Percentiles rank a stretch among this genome's conserved stretches.
These are phyloP conservation scores for Cheilosia scutellata DNA, from an alignment of 2,888 invertebrate species.

Conservation along the genomic window DNA sequence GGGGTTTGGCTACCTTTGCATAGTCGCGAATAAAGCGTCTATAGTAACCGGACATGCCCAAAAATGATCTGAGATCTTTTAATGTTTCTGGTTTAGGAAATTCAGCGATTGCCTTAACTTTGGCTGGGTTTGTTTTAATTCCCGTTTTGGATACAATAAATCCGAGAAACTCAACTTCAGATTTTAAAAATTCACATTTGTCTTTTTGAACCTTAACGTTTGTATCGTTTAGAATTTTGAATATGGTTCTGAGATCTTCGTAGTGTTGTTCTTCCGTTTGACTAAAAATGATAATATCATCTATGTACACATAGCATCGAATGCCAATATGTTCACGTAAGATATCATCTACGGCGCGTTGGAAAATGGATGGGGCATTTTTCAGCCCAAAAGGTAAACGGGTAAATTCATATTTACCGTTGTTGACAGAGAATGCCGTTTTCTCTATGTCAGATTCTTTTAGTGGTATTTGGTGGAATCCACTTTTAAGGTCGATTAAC, in stretches of 20 bases:
- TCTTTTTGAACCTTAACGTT: constrained; percentile 58
- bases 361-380: constrained; percentile 65
- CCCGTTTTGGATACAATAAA: constrained; percentile 61
- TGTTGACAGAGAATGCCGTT: constrained; percentile 57
- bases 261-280: constrained; percentile 53
- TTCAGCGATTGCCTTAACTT: constrained; percentile 48
- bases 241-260: constrained; percentile 43
- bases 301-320: constrained; percentile 53
- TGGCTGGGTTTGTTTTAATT: constrained; percentile 56
- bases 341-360: constrained; percentile 64
- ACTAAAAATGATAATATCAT: constrained; percentile 58
- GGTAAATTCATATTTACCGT: constrained; percentile 32
- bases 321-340: constrained; percentile 45
- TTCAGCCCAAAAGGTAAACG: too few relatives aligned
- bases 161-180: constrained; percentile 55
- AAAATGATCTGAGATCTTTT: constrained; percentile 44
- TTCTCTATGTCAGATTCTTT: constrained; percentile 48
- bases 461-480: too few relatives aligned
- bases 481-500: too few relatives aligned
- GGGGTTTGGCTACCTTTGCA: constrained; percentile 54
- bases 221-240: constrained; percentile 25
- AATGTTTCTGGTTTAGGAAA: constrained; percentile 51
- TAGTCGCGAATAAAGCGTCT: constrained; percentile 53
- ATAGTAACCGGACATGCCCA: constrained; percentile 43
- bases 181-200: constrained; percentile 63